These are phyloP conservation scores for Pontoporia blainvillei DNA, from an alignment of 2,113 vertebrate genomes.

Conservation along the genomic window DNA sequence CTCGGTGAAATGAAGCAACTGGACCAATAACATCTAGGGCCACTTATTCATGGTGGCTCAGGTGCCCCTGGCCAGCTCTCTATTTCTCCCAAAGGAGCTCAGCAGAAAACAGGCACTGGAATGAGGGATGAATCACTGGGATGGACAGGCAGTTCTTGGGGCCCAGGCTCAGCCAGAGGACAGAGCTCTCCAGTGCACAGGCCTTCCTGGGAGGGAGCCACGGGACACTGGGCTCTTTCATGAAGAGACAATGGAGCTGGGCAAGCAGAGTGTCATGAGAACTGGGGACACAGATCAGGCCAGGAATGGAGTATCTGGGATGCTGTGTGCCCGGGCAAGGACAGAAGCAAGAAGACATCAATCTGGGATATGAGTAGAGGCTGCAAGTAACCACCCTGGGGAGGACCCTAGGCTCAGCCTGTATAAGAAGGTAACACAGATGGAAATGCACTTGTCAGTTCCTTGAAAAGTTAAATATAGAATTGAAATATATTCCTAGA, in stretches of 20 bases:
- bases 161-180: no score
- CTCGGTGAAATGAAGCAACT: not conserved
- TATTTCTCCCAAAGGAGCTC: not conserved
- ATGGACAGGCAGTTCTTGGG: no score
- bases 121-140: not conserved
- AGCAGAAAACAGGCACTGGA: not conserved
- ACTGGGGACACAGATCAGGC: not conserved
- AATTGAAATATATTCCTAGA: not conserved
- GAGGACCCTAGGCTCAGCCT: not conserved
- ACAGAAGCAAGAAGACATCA: not conserved
- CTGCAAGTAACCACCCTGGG: not conserved
- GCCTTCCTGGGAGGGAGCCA: not conserved
- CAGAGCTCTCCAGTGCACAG: not conserved
- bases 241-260: not conserved
- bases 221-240: not conserved
- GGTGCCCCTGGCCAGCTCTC: not conserved
- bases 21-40: not conserved
- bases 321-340: not conserved
- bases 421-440: not conserved
- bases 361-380: not conserved
- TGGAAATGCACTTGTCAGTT: not conserved
- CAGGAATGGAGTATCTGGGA: not conserved
- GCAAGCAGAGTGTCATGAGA: not conserved
- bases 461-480: not conserved
- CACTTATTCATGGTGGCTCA: not conserved